Evolutionary conservation across 1,140 invertebrate species (phyloP).

Genomic region (Ditylenchus dipsaci): DNA sequence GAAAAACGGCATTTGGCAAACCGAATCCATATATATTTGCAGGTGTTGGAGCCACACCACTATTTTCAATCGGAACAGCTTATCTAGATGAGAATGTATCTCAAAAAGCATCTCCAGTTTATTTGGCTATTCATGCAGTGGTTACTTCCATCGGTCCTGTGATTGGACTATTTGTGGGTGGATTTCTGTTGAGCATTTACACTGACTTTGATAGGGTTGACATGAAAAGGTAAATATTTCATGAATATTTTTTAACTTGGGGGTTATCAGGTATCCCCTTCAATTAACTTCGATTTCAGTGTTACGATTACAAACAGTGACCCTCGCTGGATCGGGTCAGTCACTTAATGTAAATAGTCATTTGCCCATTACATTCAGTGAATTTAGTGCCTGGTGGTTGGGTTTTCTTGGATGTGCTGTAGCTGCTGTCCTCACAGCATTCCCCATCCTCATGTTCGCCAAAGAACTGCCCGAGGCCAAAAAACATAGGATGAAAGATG

Average conservation of each 20-base stretch:
- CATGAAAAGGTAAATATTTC: conserved; percentile 36
- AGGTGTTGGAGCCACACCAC: conserved; percentile 51
- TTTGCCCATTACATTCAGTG: neutral
- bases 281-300: conserved; percentile 21
- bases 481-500: conserved; percentile 51
- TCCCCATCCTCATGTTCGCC: conserved; percentile 54
- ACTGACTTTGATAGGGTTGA: conserved; percentile 55
- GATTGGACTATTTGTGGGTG: conserved; percentile 54
- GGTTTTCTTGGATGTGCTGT: conserved; percentile 51
- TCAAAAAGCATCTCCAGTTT: conserved; percentile 58
- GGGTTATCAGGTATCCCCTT: neutral
- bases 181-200: conserved; percentile 52
- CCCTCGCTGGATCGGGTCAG: conserved; percentile 53
- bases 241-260: conserved; percentile 27
- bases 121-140: conserved; percentile 44
- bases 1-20: too few relatives aligned
- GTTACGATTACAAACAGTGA: conserved; percentile 41
- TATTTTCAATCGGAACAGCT: conserved; percentile 57
- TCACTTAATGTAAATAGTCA: conserved; percentile 8
- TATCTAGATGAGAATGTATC: conserved; percentile 58
- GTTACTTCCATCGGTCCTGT: conserved; percentile 54
- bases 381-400: conserved; percentile 46
- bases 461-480: conserved; percentile 55
- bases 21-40: too few relatives aligned
- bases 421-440: conserved; percentile 48